A percentile compares a stretch with the other conserved stretches of the same genome.
phyloP scores from a whole-genome alignment of 2,888 invertebrate species.

The Ornithoptera alexandrae region DNA sequence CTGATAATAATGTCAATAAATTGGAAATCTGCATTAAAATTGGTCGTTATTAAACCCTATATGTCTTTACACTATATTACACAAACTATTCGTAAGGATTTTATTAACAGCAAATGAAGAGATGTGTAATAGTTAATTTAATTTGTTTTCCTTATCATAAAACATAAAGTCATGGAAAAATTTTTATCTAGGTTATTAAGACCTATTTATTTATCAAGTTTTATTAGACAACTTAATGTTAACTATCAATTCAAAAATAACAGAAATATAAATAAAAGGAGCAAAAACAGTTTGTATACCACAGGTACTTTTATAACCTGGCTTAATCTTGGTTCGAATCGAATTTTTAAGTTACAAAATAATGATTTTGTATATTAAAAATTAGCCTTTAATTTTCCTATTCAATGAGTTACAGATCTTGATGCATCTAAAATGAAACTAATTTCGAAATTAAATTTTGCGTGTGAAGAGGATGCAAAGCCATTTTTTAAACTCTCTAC shows the following conservation, averaged over 20 bases:
- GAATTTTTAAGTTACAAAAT: neutral
- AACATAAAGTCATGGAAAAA: neutral
- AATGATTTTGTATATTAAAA: neutral
- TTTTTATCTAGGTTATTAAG: constrained; percentile 11
- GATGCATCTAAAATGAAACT: constrained; percentile 56
- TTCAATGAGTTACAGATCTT: constrained; percentile 40
- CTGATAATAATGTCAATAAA: too few species aligned
- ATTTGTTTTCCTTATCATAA: neutral
- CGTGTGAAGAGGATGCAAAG: constrained; percentile 70
- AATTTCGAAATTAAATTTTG: constrained; percentile 63
- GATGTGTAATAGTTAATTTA: neutral
- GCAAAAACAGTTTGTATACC: neutral
- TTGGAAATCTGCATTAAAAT: too few species aligned
- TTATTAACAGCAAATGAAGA: neutral
- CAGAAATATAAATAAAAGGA: neutral
- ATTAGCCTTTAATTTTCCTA: neutral
- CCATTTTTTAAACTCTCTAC: constrained; percentile 74
- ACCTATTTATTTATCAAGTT: constrained; percentile 15
- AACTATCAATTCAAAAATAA: neutral
- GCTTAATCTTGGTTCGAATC: too few species aligned
- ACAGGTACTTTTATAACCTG: neutral
- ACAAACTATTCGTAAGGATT: too few species aligned
- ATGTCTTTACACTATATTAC: too few species aligned
- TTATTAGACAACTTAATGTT: constrained; percentile 2
- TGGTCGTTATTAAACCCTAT: too few species aligned